Evolutionary conservation across 2,888 invertebrate genomes (phyloP), one percentile per base, ranked within the genome.

Genomic region (Timema podura): DNA sequence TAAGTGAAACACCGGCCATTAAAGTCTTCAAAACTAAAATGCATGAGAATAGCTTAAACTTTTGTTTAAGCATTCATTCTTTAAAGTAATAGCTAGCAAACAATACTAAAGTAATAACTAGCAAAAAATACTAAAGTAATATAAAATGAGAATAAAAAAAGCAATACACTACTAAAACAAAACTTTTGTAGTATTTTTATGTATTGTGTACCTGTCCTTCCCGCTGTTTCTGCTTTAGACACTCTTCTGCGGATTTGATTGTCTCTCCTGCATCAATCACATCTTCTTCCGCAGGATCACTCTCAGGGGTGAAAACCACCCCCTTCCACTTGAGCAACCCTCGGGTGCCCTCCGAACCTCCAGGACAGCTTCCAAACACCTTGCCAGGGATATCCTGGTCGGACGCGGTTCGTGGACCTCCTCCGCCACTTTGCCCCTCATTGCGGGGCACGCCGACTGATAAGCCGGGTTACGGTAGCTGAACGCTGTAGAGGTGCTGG

Each of bases 261-360:
- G 44, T 61, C 61, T 61, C n/a, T 45, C n/a, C 61, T 45, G 6
- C 61, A 44, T 61, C 61, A 44, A 13, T 61, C 61, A 59, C 13
- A 48, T 69, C 66, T 10, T 69, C 69, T 6, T 54, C 57, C 16
- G 51, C 57, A 44, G 44, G 44, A 59, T 69, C 86, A 75, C 86
- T 86, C 74, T 89, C 88, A 5, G 89, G 89, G 16, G 89, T 88
- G 77, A 91, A 85, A 74, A 89, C 87, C 64, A 89, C 88, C 66
- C 89, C 91, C 80, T 91, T 91, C 91, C 92, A 91, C 82, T 91
- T 92, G 76, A 89, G 85, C 76, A 91, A 82, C 67, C 88, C 87
- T 75, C 87, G 81, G 66, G 77, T 67, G 64, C 74, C 70, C 61
- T 74, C 70, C 79, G 76, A 79, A 79, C 64, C 80, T 79, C 81